phyloP scores from a whole-genome alignment of 2,797 vertebrate species.

The Sebastes cheni region DNA sequence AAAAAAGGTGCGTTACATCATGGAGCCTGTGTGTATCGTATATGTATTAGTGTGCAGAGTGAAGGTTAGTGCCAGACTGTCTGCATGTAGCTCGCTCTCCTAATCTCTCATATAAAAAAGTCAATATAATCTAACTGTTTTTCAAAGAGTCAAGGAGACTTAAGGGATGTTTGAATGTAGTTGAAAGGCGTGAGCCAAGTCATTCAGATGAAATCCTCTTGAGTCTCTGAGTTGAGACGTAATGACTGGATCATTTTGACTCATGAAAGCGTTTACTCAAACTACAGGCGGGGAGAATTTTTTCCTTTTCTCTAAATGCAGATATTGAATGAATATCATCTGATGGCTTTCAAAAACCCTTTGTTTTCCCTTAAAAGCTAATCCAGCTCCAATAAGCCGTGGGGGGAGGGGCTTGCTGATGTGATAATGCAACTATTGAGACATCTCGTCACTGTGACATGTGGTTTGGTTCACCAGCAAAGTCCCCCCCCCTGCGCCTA shows the following conservation, averaged over 20 bases:
- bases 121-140: conserved; percentile 47
- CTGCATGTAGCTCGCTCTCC: conserved; percentile 12
- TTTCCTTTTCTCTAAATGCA: conserved; percentile 12
- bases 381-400: neutral
- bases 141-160: conserved; percentile 40
- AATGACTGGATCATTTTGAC: conserved; percentile 31
- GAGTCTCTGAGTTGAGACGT: conserved; percentile 22
- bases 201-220: conserved; percentile 37
- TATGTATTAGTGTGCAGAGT: conserved; percentile 33
- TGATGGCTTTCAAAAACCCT: conserved; percentile 21
- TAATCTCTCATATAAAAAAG: conserved; percentile 49
- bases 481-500: conserved; percentile 38
- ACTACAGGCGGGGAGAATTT: neutral
- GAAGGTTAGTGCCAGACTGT: conserved; percentile 13
- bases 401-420: neutral
- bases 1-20: conserved; percentile 19
- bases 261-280: conserved; percentile 17
- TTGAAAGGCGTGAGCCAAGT: conserved; percentile 25
- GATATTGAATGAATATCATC: conserved; percentile 33
- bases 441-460: conserved; percentile 65
- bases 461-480: conserved; percentile 55
- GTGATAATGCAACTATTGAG: conserved; percentile 66
- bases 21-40: neutral
- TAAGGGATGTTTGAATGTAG: conserved; percentile 37
- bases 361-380: neutral